Conservation (phyloP, 1,140 invertebrate genomes). For the Dendroctonus ponderosae region DNA sequence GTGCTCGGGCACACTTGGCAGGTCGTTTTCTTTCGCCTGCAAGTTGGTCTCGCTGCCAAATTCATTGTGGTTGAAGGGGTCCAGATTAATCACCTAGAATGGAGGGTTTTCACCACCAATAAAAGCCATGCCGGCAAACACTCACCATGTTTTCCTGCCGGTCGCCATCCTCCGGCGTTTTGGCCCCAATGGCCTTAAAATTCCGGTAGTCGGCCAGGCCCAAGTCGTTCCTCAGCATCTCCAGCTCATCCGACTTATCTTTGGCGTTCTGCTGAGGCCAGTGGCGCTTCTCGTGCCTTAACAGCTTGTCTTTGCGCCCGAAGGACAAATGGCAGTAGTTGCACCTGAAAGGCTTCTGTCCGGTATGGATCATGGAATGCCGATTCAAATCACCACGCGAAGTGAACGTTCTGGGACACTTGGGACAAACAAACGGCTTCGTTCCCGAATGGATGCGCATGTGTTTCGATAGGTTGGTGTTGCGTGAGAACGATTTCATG, state of each 20-base stretch:
- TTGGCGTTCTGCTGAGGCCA: slow-evolving; percentile 44
- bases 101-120: background rate
- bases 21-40: slow-evolving; percentile 17
- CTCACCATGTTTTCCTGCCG: slow-evolving; percentile 35
- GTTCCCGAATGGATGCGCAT: slow-evolving; percentile 69
- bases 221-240: slow-evolving; percentile 43
- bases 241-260: slow-evolving; percentile 43
- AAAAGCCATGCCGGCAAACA: background rate
- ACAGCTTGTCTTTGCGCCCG: slow-evolving; percentile 61
- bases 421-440: slow-evolving; percentile 69
- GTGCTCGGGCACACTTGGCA: slow-evolving; percentile 27
- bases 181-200: slow-evolving; percentile 13
- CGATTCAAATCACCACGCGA: slow-evolving; percentile 66
- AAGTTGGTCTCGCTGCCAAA: slow-evolving; percentile 32
- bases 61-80: slow-evolving; percentile 54
- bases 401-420: slow-evolving; percentile 72
- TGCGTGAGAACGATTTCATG: slow-evolving; percentile 65
- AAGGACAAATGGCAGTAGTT: slow-evolving; percentile 66
- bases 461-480: slow-evolving; percentile 84
- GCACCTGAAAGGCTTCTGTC: slow-evolving; percentile 67
- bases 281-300: slow-evolving; percentile 61
- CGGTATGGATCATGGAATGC: slow-evolving; percentile 69
- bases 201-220: slow-evolving; percentile 37
- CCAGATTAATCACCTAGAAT: slow-evolving; percentile 55
- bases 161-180: slow-evolving; percentile 9